These are phyloP conservation scores for Octonoba sinensis DNA, from an alignment of 2,888 invertebrate species.

Conservation along the genomic window DNA sequence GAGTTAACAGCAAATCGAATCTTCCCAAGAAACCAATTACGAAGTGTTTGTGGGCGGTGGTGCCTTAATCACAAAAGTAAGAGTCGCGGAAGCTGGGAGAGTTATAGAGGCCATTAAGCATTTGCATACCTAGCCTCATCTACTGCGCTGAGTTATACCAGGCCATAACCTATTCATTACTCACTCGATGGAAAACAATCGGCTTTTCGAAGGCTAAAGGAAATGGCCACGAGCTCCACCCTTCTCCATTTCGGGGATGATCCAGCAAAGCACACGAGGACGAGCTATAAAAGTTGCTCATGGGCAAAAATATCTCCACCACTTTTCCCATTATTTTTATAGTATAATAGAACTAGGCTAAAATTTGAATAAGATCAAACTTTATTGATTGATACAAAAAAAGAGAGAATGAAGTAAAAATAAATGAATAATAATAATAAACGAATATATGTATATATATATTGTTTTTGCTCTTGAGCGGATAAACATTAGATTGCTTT, in stretches of 20 bases:
- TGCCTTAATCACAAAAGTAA: conserved; percentile 51
- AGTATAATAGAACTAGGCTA: too few species aligned
- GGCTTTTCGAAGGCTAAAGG: conserved; percentile 5
- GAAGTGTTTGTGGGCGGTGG: conserved; percentile 52
- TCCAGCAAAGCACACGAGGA: neutral
- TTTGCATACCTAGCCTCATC: conserved; percentile 54
- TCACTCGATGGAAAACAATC: conserved; percentile 22
- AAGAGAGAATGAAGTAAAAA: too few species aligned
- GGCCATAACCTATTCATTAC: conserved; percentile 59
- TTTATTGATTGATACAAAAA: too few species aligned
- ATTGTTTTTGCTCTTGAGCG: too few species aligned
- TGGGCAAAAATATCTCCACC: too few species aligned
- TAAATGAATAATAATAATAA: too few species aligned
- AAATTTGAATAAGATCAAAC: too few species aligned
- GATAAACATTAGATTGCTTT: too few species aligned
- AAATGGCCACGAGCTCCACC: conserved; percentile 27
- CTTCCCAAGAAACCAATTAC: conserved; percentile 60
- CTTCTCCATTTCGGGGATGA: conserved; percentile 36
- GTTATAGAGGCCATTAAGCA: conserved; percentile 56
- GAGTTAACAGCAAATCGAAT: conserved; percentile 12
- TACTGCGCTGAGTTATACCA: conserved; percentile 46
- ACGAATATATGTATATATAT: too few species aligned
- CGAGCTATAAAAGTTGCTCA: too few species aligned
- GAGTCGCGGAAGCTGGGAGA: conserved; percentile 27
- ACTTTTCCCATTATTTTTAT: too few species aligned